Conservation (phyloP, 1,140 invertebrate genomes). For the Alviniconcha marisindica region DNA sequence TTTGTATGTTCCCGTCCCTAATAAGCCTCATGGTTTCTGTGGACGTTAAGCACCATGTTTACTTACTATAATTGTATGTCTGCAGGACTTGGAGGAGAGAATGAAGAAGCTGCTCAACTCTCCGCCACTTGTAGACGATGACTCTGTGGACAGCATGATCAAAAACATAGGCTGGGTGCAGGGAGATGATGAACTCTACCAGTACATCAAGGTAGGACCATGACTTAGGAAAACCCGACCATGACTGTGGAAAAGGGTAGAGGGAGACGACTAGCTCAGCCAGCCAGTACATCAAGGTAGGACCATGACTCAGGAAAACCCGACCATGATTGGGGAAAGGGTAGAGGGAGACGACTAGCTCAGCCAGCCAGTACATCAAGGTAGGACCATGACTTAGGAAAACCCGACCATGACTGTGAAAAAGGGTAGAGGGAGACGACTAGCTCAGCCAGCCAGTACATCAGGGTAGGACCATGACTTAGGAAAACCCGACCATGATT, state of each 20-base stretch:
- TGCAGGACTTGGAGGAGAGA: conserved; percentile 65
- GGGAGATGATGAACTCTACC: conserved; percentile 60
- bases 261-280: conserved; percentile 61
- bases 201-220: conserved; percentile 68
- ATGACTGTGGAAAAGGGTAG: no score
- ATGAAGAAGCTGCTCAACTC: conserved; percentile 68
- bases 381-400: no score
- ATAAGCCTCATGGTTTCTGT: no score
- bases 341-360: conserved; percentile 62
- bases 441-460: conserved; percentile 62
- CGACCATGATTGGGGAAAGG: no score
- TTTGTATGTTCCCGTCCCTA: no score
- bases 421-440: conserved; percentile 64
- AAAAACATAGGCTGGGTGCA: conserved; percentile 67
- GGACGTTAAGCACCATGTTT: no score
- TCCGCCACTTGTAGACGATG: conserved; percentile 65
- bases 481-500: no score
- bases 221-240: no score
- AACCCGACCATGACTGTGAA: no score
- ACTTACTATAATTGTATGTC: no score
- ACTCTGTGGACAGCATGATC: conserved; percentile 66
- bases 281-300: conserved; percentile 68
- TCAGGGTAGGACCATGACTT: conserved; percentile 70
- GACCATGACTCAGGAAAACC: no score
- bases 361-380: conserved; percentile 67